Base-by-base conservation (phyloP, 1,140 invertebrate species). In the Pseudomyrmex flavicornis region DNA sequence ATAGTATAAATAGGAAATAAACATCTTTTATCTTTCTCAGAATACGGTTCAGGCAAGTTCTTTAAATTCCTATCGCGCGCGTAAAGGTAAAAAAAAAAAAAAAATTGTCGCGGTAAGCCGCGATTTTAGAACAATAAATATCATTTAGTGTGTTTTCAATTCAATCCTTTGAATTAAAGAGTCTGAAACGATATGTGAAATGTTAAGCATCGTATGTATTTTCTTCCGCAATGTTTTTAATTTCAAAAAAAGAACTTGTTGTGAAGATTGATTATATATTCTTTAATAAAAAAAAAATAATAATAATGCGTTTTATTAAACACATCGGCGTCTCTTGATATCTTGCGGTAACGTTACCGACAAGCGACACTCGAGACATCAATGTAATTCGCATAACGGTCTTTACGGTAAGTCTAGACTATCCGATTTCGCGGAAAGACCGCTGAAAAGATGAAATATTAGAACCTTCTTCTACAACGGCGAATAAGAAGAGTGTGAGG, bases 371-470 rank as follows among this genome's bases (percentile, higher is more conserved):
- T 77, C 52, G 48, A 62, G 50, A 76, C 61, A 48, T 13, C 44
- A 50, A 65, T 20, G 17, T 69, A 80, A 82, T 63, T 59, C 62
- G 50, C 62, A 20, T 82, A 74, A 61, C 20, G 70, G 35, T 61
- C 70, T 62, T 74, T 35, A 46, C 22, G 59, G 35, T 54, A 79
- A 74, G 58, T 74, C 58, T 74, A 65, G 59, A 48, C 35, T 74
- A 74, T 75, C 58, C 70, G 35, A 82, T 56, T 82, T 75, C 68
- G 20, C 44, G n/a, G n/a, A 20, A 80, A 80, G 54, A 54, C 44
- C 46, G 54, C 12, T 70, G 54, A 72, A 59, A 72, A 70, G 76
- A 80, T 73, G 69, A 74, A 75, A 85, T 76, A 52, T 9, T 44
- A 35, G 17, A 77, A 48, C 50, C 54, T 46, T 22, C 68, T 87